Evolutionary conservation across 2,888 invertebrate species (phyloP).

Genomic region (Agrotis exclamationis): DNA sequence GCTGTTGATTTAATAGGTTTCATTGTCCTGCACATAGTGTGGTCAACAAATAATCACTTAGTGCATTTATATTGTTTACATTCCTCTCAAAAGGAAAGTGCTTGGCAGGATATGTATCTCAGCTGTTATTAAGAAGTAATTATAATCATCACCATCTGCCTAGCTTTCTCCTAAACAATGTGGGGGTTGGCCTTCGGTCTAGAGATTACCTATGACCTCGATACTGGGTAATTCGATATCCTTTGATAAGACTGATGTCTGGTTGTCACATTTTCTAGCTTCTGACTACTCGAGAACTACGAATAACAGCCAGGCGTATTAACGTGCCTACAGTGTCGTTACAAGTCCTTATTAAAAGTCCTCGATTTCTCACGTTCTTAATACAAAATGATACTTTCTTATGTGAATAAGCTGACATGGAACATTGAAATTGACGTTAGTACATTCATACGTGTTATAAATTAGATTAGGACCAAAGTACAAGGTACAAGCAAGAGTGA

Average conservation of each 20-base stretch:
- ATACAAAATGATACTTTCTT: background rate
- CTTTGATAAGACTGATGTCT: too few species aligned
- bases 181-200: too few species aligned
- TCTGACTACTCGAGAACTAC: too few species aligned
- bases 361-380: constrained; percentile 1
- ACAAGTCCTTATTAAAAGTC: constrained; percentile 9
- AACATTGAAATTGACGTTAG: constrained; percentile 2
- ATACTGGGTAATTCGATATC: too few species aligned
- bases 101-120: background rate
- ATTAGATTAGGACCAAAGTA: constrained; percentile 24
- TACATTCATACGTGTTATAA: constrained; percentile 19
- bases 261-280: too few species aligned
- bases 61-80: constrained; percentile 8
- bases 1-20: constrained; percentile 47
- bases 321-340: too few species aligned
- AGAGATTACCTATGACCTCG: too few species aligned
- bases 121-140: background rate
- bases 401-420: constrained; percentile 10
- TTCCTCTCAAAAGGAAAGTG: constrained; percentile 17
- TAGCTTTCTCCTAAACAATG: too few species aligned
- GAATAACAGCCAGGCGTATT: too few species aligned
- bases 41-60: constrained; percentile 10
- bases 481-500: background rate
- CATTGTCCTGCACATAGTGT: constrained; percentile 2
- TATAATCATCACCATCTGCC: background rate